Evolutionary conservation across 2,888 invertebrate genomes (phyloP).

Genomic region (Galerucella calmariensis): DNA sequence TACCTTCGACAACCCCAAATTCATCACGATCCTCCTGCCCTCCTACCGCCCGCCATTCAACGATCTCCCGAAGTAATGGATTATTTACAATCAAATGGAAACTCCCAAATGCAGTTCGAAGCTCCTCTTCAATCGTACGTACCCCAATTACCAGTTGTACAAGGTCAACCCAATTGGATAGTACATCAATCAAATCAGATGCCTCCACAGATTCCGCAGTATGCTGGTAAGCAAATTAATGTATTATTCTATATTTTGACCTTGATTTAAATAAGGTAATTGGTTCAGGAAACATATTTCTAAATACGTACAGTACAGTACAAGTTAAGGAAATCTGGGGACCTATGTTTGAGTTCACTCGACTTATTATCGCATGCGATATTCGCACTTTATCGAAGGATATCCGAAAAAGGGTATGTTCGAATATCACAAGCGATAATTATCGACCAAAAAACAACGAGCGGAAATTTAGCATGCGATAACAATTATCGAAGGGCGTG

Average conservation of each 20-base stretch:
- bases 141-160: constrained; percentile 40
- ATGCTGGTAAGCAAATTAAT: constrained; percentile 52
- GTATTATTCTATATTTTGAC: constrained; percentile 27
- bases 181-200: constrained; percentile 57
- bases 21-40: constrained; percentile 37
- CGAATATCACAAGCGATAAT: too few relatives aligned
- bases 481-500: too few relatives aligned
- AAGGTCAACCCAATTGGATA: constrained; percentile 53
- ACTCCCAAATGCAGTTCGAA: constrained; percentile 43
- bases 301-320: background rate
- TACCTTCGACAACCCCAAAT: constrained; percentile 30
- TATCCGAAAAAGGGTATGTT: too few relatives aligned
- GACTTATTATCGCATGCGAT: too few relatives aligned
- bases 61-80: constrained; percentile 29
- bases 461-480: too few relatives aligned
- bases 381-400: too few relatives aligned
- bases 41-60: constrained; percentile 29
- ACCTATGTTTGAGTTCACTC: too few relatives aligned
- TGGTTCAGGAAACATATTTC: background rate
- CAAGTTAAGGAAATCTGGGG: background rate
- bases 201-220: constrained; percentile 56
- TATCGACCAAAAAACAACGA: too few relatives aligned
- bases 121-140: constrained; percentile 44
- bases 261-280: constrained; percentile 21
- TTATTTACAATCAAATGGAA: constrained; percentile 2